A percentile compares a stretch with the other conserved stretches of the same genome.
These are phyloP conservation scores for Drosophila helvetica DNA, from an alignment of 2,888 invertebrate species.

Conservation along the genomic window DNA sequence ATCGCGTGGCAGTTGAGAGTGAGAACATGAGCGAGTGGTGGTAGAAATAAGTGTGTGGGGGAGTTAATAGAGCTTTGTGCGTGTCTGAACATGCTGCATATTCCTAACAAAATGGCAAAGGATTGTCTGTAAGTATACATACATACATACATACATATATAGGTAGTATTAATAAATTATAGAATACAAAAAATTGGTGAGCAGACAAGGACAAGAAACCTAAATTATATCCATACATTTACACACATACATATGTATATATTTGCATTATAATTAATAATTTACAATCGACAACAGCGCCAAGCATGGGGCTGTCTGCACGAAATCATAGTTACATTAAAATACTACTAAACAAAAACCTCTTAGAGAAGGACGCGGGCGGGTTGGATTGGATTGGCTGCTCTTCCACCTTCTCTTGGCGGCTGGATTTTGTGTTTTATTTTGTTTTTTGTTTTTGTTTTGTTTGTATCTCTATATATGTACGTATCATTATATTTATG, in stretches of 20 bases:
- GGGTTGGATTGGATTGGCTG: constrained; percentile 44
- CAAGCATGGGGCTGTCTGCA: constrained; percentile 52
- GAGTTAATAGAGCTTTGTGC: constrained; percentile 20
- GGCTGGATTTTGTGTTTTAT: constrained; percentile 30
- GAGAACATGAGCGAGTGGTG: not conserved
- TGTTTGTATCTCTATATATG: constrained; percentile 56
- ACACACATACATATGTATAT: constrained; percentile 30
- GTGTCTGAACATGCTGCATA: constrained; percentile 49
- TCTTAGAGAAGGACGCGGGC: constrained; percentile 46
- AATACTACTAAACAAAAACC: constrained; percentile 31
- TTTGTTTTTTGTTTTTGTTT: constrained; percentile 48
- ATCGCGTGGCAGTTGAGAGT: not conserved
- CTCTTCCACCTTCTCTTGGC: constrained; percentile 21
- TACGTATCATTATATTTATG: constrained; percentile 56
- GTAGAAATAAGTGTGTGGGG: constrained; percentile 4
- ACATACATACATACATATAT: constrained; percentile 9
- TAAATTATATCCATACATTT: constrained; percentile 17
- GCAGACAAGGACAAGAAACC: constrained; percentile 38
- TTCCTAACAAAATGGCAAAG: constrained; percentile 45
- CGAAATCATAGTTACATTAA: constrained; percentile 44
- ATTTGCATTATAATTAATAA: constrained; percentile 55
- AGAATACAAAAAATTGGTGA: constrained; percentile 12
- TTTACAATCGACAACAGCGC: constrained; percentile 64
- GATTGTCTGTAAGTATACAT: constrained; percentile 1
- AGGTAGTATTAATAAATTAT: not conserved